phyloP scores from a whole-genome alignment of 2,888 invertebrate species.

The Pammene fasciana region DNA sequence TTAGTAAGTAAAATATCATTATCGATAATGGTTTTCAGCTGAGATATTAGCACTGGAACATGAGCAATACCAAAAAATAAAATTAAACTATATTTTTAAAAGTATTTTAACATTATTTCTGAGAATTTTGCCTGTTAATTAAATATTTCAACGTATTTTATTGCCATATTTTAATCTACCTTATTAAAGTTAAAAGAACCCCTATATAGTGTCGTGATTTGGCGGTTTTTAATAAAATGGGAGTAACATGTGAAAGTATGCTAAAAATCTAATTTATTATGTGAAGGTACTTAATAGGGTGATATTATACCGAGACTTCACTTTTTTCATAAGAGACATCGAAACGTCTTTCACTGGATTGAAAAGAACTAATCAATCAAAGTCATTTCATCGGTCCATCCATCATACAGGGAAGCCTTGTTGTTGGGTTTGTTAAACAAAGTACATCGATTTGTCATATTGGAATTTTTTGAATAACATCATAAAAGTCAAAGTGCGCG shows the following conservation, averaged over 20 bases:
- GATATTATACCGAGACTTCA: background rate
- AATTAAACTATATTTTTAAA: no score
- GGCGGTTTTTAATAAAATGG: no score
- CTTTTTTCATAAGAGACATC: background rate
- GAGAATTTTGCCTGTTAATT: no score
- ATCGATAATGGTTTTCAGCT: no score
- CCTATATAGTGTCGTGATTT: background rate
- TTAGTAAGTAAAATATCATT: no score
- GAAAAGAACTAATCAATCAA: constrained; percentile 41
- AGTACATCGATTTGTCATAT: constrained; percentile 36
- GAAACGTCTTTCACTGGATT: constrained; percentile 26
- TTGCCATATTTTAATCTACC: no score
- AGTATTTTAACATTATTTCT: no score
- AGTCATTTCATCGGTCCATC: constrained; percentile 37
- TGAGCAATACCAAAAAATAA: no score
- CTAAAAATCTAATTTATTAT: background rate
- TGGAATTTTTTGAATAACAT: constrained; percentile 21
- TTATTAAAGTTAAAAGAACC: no score
- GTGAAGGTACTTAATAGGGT: background rate
- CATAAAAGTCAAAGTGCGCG: constrained; percentile 8
- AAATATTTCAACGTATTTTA: no score
- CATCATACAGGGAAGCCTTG: constrained; percentile 31
- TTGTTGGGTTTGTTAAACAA: constrained; percentile 33
- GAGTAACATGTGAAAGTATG: background rate
- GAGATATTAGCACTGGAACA: no score